These are phyloP conservation scores for Saxicola maurus DNA, from an alignment of 2,797 vertebrate species.

Conservation along the genomic window DNA sequence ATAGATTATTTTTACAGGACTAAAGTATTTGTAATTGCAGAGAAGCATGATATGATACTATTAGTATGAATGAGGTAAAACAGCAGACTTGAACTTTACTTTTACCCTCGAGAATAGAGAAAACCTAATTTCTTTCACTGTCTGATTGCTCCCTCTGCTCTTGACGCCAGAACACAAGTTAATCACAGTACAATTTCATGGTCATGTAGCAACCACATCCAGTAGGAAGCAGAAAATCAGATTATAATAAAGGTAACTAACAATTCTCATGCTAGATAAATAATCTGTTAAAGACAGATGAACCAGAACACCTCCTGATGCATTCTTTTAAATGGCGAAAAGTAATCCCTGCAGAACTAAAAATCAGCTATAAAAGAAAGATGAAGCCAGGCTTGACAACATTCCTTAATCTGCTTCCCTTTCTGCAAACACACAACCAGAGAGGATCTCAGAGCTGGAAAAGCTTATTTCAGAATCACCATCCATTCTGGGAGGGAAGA, in stretches of 20 bases:
- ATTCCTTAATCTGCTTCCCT: background rate
- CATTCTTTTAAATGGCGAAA: background rate
- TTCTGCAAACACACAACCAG: background rate
- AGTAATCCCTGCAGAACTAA: background rate
- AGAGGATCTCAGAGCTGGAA: background rate
- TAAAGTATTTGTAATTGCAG: background rate
- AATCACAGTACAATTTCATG: background rate
- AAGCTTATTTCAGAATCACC: background rate
- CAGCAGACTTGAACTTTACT: background rate
- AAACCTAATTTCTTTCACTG: background rate
- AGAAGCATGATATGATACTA: background rate
- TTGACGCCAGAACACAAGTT: background rate
- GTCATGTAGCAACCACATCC: background rate
- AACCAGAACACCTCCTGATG: background rate
- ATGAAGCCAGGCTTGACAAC: background rate
- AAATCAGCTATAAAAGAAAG: background rate
- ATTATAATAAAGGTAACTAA: background rate
- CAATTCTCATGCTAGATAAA: background rate
- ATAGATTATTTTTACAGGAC: background rate
- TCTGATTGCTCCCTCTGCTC: background rate
- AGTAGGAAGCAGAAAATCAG: background rate
- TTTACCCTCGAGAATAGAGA: background rate
- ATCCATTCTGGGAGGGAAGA: background rate
- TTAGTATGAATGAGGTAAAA: background rate
- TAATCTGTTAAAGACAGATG: background rate